These are phyloP conservation scores for Sarcophilus harrisii DNA, from an alignment of 2,797 vertebrate genomes.

Conservation along the genomic window DNA sequence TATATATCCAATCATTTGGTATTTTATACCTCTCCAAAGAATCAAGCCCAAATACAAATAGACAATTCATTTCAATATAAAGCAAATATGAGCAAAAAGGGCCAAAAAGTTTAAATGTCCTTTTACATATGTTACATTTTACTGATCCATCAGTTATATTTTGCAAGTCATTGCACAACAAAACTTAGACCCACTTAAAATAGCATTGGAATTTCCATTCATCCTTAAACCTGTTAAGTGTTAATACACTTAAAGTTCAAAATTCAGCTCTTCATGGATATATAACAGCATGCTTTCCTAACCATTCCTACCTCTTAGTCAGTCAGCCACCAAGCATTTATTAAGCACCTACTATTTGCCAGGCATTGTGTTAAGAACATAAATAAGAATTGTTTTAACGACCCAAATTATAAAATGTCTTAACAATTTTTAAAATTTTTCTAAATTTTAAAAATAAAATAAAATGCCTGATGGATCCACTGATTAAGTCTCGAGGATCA, in stretches of 20 bases:
- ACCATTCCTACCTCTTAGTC: background rate
- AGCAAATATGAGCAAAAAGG: conserved; percentile 22
- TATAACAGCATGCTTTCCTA: background rate
- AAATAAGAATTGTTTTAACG: conserved; percentile 45
- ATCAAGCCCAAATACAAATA: conserved; percentile 23
- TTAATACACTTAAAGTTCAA: background rate
- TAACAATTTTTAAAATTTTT: no score
- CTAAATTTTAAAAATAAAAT: background rate
- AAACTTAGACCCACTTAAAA: conserved; percentile 37
- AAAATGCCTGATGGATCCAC: background rate
- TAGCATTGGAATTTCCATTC: conserved; percentile 12
- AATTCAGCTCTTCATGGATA: background rate
- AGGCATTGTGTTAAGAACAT: background rate
- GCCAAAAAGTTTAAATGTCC: conserved; percentile 34
- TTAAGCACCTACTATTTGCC: background rate
- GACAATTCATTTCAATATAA: conserved; percentile 45
- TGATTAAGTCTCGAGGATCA: background rate
- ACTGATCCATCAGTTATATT: conserved; percentile 49
- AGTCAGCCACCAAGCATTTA: background rate
- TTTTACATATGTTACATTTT: conserved; percentile 32
- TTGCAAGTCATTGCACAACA: conserved; percentile 10
- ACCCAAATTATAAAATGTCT: conserved; percentile 25
- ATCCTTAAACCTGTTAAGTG: background rate
- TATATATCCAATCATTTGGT: background rate
- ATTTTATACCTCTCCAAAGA: background rate